Evolutionary conservation across 2,888 invertebrate species (phyloP).

Genomic region (Chouioia cunea): DNA sequence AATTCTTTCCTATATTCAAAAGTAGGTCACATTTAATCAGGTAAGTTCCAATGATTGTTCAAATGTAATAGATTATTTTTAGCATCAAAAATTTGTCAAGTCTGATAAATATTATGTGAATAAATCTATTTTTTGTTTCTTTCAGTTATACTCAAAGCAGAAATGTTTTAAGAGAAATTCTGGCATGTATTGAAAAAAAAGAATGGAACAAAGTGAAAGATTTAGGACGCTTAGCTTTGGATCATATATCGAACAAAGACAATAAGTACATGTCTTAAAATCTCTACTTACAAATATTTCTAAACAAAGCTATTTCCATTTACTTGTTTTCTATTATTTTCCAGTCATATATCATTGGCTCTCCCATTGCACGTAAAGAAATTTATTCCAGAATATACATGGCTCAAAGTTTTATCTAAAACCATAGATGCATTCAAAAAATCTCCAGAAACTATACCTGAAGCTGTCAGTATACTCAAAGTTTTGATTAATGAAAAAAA

Average conservation of each 20-base stretch:
- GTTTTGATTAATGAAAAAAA: constrained; percentile 53
- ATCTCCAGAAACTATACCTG: constrained; percentile 47
- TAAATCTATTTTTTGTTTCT: constrained; percentile 10
- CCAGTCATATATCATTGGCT: constrained; percentile 44
- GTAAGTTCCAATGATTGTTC: constrained; percentile 48
- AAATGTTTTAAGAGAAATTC: constrained; percentile 43
- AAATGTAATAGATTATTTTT: neutral
- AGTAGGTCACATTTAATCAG: constrained; percentile 53
- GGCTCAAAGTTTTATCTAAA: constrained; percentile 61
- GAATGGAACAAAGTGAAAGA: constrained; percentile 55
- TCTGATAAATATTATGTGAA: neutral
- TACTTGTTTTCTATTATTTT: constrained; percentile 29
- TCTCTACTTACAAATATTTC: neutral
- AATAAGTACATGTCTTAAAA: constrained; percentile 20
- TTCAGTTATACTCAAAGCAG: constrained; percentile 56
- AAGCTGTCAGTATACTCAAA: constrained; percentile 52
- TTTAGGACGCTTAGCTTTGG: constrained; percentile 55
- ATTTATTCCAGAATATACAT: constrained; percentile 57
- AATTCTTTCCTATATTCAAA: constrained; percentile 60
- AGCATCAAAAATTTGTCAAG: neutral
- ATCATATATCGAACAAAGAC: constrained; percentile 45
- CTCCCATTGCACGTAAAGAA: constrained; percentile 58
- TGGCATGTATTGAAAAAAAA: constrained; percentile 53
- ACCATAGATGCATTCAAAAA: constrained; percentile 63
- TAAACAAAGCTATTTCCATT: neutral